A percentile compares a stretch with the other conserved stretches of the same genome.
Evolutionary conservation across 2,113 vertebrate species (phyloP).

Genomic region (Puntigrus tetrazona): DNA sequence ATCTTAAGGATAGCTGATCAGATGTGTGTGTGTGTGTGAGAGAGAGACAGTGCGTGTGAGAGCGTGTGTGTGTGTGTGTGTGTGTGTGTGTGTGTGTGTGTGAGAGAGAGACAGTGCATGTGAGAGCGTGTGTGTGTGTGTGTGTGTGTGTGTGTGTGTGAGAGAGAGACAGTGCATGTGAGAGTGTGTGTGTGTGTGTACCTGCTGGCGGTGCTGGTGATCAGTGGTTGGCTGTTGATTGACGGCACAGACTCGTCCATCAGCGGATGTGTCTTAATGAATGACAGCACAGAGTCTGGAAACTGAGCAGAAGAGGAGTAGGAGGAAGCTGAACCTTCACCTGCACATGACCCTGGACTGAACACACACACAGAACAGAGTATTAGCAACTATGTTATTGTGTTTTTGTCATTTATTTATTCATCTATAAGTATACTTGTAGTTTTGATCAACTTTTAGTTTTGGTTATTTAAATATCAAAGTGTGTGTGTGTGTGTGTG

Average conservation of each 20-base stretch:
- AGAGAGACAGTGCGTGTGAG: neutral
- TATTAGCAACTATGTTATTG: no score
- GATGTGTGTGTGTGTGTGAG: neutral
- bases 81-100: no score
- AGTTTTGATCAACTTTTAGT: neutral
- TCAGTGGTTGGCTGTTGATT: constrained; percentile 76
- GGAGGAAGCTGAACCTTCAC: constrained; percentile 71
- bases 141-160: neutral
- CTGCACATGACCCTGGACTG: constrained; percentile 87
- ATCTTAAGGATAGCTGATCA: no score
- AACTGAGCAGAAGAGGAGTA: constrained; percentile 81
- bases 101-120: neutral
- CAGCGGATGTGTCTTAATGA: constrained; percentile 90
- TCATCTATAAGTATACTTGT: no score
- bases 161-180: neutral
- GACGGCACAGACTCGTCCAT: constrained; percentile 83
- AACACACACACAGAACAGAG: neutral
- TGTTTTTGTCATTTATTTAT: no score
- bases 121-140: neutral
- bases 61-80: neutral
- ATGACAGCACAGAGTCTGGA: constrained; percentile 84
- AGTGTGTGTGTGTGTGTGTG: neutral
- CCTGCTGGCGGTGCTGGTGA: constrained; percentile 83
- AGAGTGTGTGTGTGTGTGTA: constrained; percentile 44
- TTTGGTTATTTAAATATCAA: neutral